phyloP scores from a whole-genome alignment of 2,797 vertebrate genomes.

The Emydoidea blandingii region DNA sequence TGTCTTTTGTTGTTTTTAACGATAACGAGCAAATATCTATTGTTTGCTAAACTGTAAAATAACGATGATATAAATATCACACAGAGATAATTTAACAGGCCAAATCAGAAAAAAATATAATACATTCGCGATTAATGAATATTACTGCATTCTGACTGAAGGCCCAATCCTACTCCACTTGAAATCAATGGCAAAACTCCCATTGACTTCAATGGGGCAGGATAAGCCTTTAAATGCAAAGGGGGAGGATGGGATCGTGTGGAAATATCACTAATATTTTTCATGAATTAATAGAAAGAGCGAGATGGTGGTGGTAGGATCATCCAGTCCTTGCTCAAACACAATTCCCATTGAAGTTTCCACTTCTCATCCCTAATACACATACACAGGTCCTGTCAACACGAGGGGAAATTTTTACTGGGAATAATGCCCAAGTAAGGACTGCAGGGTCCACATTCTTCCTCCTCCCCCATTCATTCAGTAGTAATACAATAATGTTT shows the following conservation, averaged over 20 bases:
- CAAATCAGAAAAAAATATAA: neutral
- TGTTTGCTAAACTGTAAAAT: neutral
- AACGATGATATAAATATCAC: neutral
- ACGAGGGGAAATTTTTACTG: neutral
- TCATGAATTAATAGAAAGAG: neutral
- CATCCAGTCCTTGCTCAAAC: neutral
- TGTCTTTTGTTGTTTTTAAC: neutral
- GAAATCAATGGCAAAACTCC: neutral
- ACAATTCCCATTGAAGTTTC: neutral
- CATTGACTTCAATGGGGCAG: accelerated
- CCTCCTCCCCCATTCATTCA: neutral
- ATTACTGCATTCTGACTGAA: neutral
- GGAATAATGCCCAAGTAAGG: neutral
- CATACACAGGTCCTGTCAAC: neutral
- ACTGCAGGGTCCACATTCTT: neutral
- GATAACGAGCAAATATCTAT: neutral
- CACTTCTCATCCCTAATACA: neutral
- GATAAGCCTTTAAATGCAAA: accelerated
- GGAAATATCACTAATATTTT: neutral
- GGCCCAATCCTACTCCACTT: neutral
- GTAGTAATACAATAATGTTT: neutral
- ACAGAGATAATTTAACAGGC: neutral
- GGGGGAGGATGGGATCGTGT: neutral
- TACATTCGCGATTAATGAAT: neutral
- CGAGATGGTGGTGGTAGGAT: neutral